Percentiles rank a stretch among this genome's conserved stretches.
Conservation (phyloP, 2,797 vertebrate genomes). For the Mergus octosetaceus region DNA sequence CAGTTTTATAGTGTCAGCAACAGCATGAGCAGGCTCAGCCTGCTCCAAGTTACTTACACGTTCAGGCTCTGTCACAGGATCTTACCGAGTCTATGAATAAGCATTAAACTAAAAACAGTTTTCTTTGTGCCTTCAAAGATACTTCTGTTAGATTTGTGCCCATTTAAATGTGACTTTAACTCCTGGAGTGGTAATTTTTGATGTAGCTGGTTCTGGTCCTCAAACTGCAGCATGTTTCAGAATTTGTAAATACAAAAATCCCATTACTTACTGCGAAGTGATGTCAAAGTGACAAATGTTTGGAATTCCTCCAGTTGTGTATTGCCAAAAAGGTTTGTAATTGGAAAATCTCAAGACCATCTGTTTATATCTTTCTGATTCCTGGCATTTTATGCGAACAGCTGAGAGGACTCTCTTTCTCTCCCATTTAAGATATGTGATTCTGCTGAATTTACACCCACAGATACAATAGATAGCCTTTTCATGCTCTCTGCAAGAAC, state of each 20-base stretch:
- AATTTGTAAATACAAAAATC: slow-evolving; percentile 28
- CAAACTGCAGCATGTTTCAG: neutral
- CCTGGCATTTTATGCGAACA: slow-evolving; percentile 10
- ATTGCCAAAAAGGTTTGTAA: slow-evolving; percentile 55
- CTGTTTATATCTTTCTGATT: slow-evolving; percentile 40
- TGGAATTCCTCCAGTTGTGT: slow-evolving; percentile 43
- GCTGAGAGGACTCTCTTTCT: neutral
- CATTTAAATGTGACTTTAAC: neutral
- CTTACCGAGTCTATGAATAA: neutral
- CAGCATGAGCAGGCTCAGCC: neutral
- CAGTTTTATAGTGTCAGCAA: neutral
- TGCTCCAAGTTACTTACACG: neutral
- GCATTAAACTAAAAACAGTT: neutral
- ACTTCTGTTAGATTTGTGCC: neutral
- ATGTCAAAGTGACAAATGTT: slow-evolving; percentile 60
- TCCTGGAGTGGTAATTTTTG: neutral
- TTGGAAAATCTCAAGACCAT: slow-evolving; percentile 59
- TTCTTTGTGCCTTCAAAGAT: neutral
- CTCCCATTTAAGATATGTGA: neutral
- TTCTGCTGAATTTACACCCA: slow-evolving; percentile 30
- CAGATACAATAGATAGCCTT: neutral
- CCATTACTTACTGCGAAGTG: neutral
- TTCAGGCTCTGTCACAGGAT: neutral
- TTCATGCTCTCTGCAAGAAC: neutral
- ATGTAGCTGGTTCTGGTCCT: neutral